Evolutionary conservation across 1,140 invertebrate genomes (phyloP).

Genomic region (Ostrea denselamellosa): DNA sequence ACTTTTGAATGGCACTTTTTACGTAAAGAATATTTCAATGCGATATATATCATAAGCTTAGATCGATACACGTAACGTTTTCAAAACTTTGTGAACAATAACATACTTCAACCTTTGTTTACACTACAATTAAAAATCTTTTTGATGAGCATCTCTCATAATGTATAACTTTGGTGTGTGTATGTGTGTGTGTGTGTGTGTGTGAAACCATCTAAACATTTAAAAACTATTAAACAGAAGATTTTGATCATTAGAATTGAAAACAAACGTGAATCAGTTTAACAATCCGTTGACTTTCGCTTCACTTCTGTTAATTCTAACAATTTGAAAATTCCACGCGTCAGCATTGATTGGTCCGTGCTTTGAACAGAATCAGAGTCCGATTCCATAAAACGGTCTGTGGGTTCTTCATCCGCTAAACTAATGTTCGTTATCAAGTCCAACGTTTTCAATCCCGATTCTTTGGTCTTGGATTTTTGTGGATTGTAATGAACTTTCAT

Average conservation of each 20-base stretch:
- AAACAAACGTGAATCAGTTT: too few relatives aligned
- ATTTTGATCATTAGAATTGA: too few relatives aligned
- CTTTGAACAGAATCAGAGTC: conserved; percentile 64
- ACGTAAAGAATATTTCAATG: too few relatives aligned
- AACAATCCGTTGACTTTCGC: conserved; percentile 15
- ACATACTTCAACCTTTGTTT: too few relatives aligned
- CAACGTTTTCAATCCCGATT: conserved; percentile 65
- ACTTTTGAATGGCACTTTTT: too few relatives aligned
- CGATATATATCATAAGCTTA: too few relatives aligned
- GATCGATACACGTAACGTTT: too few relatives aligned
- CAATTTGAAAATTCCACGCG: conserved; percentile 54
- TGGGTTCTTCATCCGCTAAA: conserved; percentile 65
- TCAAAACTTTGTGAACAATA: too few relatives aligned
- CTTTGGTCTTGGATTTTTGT: conserved; percentile 58
- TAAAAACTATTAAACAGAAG: background rate
- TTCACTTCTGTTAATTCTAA: conserved; percentile 62
- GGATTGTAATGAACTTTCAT: conserved; percentile 70
- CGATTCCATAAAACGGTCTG: conserved; percentile 64
- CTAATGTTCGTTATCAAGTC: conserved; percentile 74
- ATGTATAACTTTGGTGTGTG: too few relatives aligned
- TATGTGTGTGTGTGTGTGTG: too few relatives aligned
- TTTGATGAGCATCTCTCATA: too few relatives aligned
- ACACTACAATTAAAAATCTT: too few relatives aligned
- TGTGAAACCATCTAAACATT: background rate
- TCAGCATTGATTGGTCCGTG: conserved; percentile 54